These are phyloP conservation scores for Achroia grisella DNA, from an alignment of 1,140 invertebrate genomes.

Conservation along the genomic window DNA sequence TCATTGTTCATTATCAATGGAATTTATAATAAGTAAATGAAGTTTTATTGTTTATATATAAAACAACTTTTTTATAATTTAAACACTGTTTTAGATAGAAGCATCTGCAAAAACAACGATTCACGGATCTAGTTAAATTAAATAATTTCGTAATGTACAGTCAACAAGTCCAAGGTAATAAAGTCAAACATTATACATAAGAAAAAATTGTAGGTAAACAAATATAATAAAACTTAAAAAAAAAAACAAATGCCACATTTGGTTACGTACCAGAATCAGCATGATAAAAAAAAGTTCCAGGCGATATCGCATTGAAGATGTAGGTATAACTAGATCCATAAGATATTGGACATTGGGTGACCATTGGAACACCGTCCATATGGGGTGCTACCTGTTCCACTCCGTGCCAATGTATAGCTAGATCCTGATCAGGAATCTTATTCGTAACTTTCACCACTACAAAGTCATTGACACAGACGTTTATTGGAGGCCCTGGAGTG, in stretches of 20 bases:
- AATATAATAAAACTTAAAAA: no score
- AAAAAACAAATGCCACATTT: not conserved
- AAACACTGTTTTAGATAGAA: no score
- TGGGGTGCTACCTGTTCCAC: slow-evolving; percentile 83
- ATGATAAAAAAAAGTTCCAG: slow-evolving; percentile 83
- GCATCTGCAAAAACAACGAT: no score
- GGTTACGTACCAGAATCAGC: slow-evolving; percentile 74
- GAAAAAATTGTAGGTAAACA: no score
- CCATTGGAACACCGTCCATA: slow-evolving; percentile 87
- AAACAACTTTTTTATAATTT: no score
- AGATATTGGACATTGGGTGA: slow-evolving; percentile 85
- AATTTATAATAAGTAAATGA: no score
- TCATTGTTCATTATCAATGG: no score
- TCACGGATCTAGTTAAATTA: no score
- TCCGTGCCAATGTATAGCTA: slow-evolving; percentile 86
- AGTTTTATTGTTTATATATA: no score
- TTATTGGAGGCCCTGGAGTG: slow-evolving; percentile 86
- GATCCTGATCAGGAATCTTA: slow-evolving; percentile 78
- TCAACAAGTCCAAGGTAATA: no score
- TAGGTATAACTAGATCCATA: slow-evolving; percentile 84
- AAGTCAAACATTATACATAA: no score
- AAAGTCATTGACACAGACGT: slow-evolving; percentile 89
- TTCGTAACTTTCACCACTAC: slow-evolving; percentile 88
- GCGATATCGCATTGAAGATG: slow-evolving; percentile 78
- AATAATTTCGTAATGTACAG: no score